Conservation (phyloP, 2,888 invertebrate genomes). For the Isoperla grammatica region DNA sequence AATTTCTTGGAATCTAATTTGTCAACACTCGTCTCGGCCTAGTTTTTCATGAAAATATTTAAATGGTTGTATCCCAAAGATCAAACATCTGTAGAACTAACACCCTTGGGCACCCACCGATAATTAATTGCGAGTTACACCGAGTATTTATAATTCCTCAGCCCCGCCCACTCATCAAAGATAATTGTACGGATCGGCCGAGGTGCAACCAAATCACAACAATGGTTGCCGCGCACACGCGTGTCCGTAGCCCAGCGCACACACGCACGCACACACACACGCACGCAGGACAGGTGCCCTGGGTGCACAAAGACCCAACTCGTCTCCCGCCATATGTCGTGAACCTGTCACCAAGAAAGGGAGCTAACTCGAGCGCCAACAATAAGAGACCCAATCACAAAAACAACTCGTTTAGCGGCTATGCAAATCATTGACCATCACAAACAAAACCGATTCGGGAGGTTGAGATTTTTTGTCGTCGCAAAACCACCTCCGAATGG, state of each 20-base stretch:
- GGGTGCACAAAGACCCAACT: too few relatives aligned
- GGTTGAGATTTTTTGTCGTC: too few relatives aligned
- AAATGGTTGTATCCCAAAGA: background rate
- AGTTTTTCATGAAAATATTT: too few relatives aligned
- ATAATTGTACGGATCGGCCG: conserved; percentile 6
- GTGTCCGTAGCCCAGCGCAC: background rate
- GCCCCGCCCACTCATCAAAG: conserved; percentile 12
- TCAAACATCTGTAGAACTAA: background rate
- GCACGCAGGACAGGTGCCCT: background rate
- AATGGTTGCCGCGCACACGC: background rate
- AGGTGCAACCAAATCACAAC: conserved; percentile 12
- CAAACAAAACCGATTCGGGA: conserved; percentile 3
- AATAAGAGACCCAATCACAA: conserved; percentile 12
- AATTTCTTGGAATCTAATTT: background rate
- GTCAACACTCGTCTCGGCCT: background rate
- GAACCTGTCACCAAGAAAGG: conserved; percentile 14
- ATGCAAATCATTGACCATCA: conserved; percentile 22
- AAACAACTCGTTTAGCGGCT: conserved; percentile 21
- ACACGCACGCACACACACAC: conserved; percentile 8
- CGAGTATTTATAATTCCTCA: background rate
- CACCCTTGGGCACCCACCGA: background rate
- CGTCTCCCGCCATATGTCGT: conserved; percentile 24
- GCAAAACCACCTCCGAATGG: conserved; percentile 11
- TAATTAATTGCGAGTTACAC: conserved; percentile 16
- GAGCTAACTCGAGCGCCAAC: background rate